phyloP scores from a whole-genome alignment of 2,888 invertebrate genomes.

The Capitulum mitella region DNA sequence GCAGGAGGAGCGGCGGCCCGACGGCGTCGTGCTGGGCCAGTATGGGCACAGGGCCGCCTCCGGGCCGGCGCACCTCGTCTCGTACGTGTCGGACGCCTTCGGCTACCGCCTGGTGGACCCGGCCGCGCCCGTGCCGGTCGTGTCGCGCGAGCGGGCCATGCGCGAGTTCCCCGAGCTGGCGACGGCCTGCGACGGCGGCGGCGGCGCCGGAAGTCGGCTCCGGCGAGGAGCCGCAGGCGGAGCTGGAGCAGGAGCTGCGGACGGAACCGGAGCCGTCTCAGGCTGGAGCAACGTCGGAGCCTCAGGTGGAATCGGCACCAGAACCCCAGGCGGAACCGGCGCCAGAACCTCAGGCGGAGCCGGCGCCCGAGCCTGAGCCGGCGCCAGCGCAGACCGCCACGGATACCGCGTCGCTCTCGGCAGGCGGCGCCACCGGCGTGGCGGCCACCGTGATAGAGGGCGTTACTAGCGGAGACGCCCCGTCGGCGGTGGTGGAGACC shows the following conservation, averaged over 20 bases:
- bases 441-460: not conserved
- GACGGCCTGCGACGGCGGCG: not conserved
- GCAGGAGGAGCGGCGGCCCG: not conserved
- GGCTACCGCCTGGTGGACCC: constrained; percentile 3
- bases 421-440: too few relatives aligned
- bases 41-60: not conserved
- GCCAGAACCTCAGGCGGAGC: not conserved
- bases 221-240: too few relatives aligned
- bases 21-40: constrained; percentile 5
- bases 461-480: not conserved
- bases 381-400: not conserved
- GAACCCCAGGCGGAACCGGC: too few relatives aligned
- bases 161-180: not conserved
- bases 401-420: too few relatives aligned
- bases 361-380: not conserved
- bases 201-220: too few relatives aligned
- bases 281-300: too few relatives aligned
- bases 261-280: not conserved
- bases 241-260: not conserved
- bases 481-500: not conserved
- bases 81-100: constrained; percentile 18
- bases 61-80: not conserved
- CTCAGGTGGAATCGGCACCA: too few relatives aligned
- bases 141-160: not conserved
- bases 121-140: not conserved